Evolutionary conservation across 2,113 vertebrate species (phyloP), one percentile per base, ranked within the genome.

Genomic region (Etheostoma cragini): DNA sequence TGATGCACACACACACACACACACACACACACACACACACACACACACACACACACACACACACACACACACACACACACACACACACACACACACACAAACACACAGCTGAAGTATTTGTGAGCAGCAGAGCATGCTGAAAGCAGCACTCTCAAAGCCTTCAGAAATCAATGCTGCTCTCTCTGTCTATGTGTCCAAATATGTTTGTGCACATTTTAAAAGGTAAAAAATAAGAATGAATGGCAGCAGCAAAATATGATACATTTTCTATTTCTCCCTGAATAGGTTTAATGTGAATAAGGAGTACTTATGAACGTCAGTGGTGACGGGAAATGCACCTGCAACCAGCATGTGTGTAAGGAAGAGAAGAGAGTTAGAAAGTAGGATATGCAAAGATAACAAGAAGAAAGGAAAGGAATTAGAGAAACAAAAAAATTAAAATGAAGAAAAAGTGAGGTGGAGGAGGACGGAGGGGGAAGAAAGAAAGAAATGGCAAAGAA

Each of bases 41-140:
- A 82, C 21, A 45, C 46, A 69, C 50, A 33, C 35, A 47, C 50
- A 52, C 60, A 50, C 46, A 46, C 38, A 76, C 54, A 68, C 60
- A 69, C 67, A 63, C 61, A 81, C 61, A 50, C 72, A 67, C 49
- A 63, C 47, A 68, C 69, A 80, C 60, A 65, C 65, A 69, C 70
- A 64, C 30, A 63, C 62, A 80, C 50, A 33, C 35, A 56, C 50
- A 52, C 60, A 57, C 46, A 46, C 38, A 79, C 54, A 68, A 1
- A 61, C 49, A n/a, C 52, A 46, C 38, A 74, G 68, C 68, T 4
- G 22, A 82, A 80, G 78, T 83, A 70, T 83, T 53, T 76, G 85
- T 64, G 61, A 76, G 84, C 75, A 89, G 76, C 68, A 68, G 82
- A 88, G 73, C 70, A 30, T 72, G 62, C 65, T 85, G 67, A 80